These are phyloP conservation scores for Anguilla pacifica DNA, from an alignment of 2,797 vertebrate species.

Conservation along the genomic window DNA sequence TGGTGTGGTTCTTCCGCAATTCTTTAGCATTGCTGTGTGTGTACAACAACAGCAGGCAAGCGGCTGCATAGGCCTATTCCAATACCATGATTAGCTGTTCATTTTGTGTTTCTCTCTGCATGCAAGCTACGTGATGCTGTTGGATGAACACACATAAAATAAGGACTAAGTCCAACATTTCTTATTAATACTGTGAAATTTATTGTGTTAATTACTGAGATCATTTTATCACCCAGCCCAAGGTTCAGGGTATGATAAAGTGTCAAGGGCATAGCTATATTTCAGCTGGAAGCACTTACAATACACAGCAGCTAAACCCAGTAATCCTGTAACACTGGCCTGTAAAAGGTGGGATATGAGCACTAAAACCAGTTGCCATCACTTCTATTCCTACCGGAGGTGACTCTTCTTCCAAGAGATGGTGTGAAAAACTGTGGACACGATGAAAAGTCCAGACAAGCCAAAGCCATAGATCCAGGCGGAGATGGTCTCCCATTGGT, in stretches of 20 bases:
- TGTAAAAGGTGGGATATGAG: background rate
- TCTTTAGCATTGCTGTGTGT: too few relatives aligned
- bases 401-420: slow-evolving; percentile 96
- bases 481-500: slow-evolving; percentile 83
- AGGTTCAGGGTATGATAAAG: background rate
- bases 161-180: too few relatives aligned
- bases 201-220: too few relatives aligned
- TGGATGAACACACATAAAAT: too few relatives aligned
- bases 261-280: background rate
- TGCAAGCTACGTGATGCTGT: too few relatives aligned
- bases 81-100: too few relatives aligned
- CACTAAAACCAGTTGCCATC: background rate
- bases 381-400: slow-evolving; percentile 73
- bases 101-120: too few relatives aligned
- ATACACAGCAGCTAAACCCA: slow-evolving; percentile 50
- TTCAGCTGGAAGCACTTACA: background rate
- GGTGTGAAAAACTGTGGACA: slow-evolving; percentile 92
- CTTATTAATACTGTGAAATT: too few relatives aligned
- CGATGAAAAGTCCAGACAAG: slow-evolving; percentile 90
- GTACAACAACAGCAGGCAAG: too few relatives aligned
- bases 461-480: slow-evolving; percentile 85
- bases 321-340: slow-evolving; percentile 66
- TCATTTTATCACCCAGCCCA: too few relatives aligned
- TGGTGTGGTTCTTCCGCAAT: too few relatives aligned
- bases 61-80: too few relatives aligned